Conservation (phyloP, 2,888 invertebrate genomes). For the Chrysomela aeneicollis region DNA sequence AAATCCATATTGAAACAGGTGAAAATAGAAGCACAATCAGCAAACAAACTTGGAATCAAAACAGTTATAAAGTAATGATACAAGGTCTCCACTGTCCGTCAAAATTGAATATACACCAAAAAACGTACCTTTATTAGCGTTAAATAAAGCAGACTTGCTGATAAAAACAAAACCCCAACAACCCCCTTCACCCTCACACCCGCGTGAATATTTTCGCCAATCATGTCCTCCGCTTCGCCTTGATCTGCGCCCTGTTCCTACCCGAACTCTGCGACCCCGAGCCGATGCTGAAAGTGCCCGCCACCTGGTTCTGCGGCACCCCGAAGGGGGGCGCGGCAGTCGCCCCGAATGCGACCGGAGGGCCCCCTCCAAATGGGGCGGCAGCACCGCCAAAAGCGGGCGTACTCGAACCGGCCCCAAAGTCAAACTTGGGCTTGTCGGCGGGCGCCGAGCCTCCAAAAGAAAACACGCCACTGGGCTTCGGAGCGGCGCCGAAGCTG, state of each 20-base stretch:
- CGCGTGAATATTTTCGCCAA: conserved; percentile 30
- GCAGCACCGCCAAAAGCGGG: conserved; percentile 38
- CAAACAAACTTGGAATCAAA: too few species aligned
- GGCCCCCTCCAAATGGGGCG: conserved; percentile 24
- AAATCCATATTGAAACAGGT: too few species aligned
- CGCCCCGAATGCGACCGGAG: conserved; percentile 25
- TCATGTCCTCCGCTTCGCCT: conserved; percentile 51
- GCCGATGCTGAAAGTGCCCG: conserved; percentile 63
- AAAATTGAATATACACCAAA: too few species aligned
- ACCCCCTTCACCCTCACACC: not conserved
- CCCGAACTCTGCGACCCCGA: conserved; percentile 59
- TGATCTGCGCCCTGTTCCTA: conserved; percentile 56
- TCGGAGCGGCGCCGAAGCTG: conserved; percentile 30
- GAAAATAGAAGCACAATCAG: too few species aligned
- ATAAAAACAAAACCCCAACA: not conserved
- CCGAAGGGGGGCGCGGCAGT: conserved; percentile 16
- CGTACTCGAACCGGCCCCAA: conserved; percentile 34
- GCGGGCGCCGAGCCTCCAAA: conserved; percentile 27
- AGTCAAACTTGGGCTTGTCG: conserved; percentile 41
- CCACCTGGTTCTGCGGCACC: conserved; percentile 18
- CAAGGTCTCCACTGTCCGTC: too few species aligned
- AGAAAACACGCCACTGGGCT: conserved; percentile 37
- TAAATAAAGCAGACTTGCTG: too few species aligned
- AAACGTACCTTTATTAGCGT: too few species aligned
- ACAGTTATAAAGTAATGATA: too few species aligned